These are phyloP conservation scores for Sturmia bella DNA, from an alignment of 2,888 invertebrate species.

Conservation along the genomic window DNA sequence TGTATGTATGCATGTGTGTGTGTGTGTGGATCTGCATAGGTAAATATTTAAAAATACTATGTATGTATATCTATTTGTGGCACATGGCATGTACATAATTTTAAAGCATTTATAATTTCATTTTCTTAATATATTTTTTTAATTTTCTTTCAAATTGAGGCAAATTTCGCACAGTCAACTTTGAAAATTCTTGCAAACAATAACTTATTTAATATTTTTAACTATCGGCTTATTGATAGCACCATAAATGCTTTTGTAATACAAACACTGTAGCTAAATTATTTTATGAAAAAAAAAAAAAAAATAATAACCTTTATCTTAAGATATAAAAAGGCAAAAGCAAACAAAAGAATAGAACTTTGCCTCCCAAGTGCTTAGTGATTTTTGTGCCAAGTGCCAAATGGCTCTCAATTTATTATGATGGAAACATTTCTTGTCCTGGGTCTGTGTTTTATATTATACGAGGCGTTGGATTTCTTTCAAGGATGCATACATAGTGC, in stretches of 20 bases:
- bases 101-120: constrained; percentile 20
- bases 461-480: constrained; percentile 86
- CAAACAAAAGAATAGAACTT: constrained; percentile 27
- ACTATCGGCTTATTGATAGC: constrained; percentile 52
- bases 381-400: constrained; percentile 71
- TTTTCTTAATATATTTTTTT: constrained; percentile 32
- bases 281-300: not conserved
- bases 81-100: constrained; percentile 46
- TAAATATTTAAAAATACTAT: not conserved
- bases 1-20: not conserved
- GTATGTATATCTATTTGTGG: not conserved
- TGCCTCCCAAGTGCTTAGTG: constrained; percentile 56
- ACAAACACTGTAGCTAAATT: constrained; percentile 18
- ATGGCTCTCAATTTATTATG: constrained; percentile 79
- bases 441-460: constrained; percentile 86
- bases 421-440: constrained; percentile 87
- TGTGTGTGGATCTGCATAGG: not conserved
- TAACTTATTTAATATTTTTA: constrained; percentile 16
- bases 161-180: constrained; percentile 72
- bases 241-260: constrained; percentile 50
- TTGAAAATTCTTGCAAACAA: constrained; percentile 59
- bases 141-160: constrained; percentile 46
- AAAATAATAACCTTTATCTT: not conserved
- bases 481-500: constrained; percentile 83
- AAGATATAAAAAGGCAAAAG: not conserved